Evolutionary conservation across 2,888 invertebrate species (phyloP).

Genomic region (Smittia aterrima): DNA sequence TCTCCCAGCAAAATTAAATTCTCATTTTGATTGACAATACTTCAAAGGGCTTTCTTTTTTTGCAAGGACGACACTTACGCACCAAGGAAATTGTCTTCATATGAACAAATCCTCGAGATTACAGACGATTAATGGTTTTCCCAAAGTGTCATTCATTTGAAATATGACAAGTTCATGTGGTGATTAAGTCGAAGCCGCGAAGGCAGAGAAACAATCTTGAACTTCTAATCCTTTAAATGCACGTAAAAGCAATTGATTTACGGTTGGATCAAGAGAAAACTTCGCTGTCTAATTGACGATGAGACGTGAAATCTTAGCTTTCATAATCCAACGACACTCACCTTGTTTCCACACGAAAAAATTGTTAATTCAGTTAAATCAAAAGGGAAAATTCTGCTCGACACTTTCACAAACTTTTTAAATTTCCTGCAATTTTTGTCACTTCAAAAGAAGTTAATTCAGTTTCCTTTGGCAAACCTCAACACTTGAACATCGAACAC

Average conservation of each 20-base stretch:
- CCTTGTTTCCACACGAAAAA: no score
- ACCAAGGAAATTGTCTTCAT: not conserved
- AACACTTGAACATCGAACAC: conserved; percentile 11
- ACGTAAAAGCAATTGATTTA: not conserved
- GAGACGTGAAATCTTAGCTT: no score
- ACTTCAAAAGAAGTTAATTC: not conserved
- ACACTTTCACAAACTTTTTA: not conserved
- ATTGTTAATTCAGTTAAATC: not conserved
- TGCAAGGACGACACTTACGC: no score
- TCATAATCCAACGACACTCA: no score
- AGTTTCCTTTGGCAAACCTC: not conserved
- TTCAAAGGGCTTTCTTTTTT: no score
- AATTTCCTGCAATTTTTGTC: not conserved
- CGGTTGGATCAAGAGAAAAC: not conserved
- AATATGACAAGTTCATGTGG: conserved; percentile 6
- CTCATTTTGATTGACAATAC: no score
- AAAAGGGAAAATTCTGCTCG: not conserved
- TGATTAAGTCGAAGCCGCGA: not conserved
- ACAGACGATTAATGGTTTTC: conserved; percentile 9
- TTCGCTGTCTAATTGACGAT: no score
- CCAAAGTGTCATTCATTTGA: not conserved
- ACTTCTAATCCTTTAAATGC: conserved; percentile 1
- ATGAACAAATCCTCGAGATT: conserved; percentile 11
- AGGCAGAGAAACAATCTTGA: not conserved
- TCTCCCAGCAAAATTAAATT: no score